A percentile compares a stretch with the other conserved stretches of the same genome.
phyloP scores from a whole-genome alignment of 2,113 vertebrate species.

The Zosterops japonicus region DNA sequence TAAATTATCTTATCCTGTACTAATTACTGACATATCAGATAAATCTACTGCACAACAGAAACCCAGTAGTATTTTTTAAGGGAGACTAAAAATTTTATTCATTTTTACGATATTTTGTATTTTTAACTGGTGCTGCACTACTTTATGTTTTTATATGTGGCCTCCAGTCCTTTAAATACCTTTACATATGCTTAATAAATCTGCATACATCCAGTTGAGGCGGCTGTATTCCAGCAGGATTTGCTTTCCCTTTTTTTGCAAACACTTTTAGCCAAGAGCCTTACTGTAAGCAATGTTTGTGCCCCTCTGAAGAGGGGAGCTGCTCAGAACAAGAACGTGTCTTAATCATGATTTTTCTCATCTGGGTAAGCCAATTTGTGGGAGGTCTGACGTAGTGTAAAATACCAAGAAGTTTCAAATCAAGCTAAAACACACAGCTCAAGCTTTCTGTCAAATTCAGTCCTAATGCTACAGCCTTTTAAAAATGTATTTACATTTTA shows the following conservation, averaged over 20 bases:
- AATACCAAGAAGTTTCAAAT: slow-evolving; percentile 2
- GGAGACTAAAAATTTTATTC: not conserved
- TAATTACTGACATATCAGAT: not conserved
- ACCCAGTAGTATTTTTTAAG: not conserved
- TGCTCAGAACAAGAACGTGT: slow-evolving; percentile 4
- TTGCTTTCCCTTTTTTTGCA: slow-evolving; percentile 10
- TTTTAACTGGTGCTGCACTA: not conserved
- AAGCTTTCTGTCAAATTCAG: not conserved
- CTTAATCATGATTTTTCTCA: slow-evolving; percentile 32
- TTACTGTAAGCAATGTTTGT: slow-evolving; percentile 19
- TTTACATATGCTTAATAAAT: not conserved
- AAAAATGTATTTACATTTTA: not conserved
- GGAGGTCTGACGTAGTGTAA: not conserved
- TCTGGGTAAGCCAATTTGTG: not conserved
- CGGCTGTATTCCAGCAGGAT: not conserved
- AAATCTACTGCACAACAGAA: not conserved
- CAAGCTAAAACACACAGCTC: not conserved
- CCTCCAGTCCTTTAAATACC: not conserved
- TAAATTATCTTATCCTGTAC: not conserved
- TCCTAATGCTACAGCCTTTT: not conserved
- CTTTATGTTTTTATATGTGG: not conserved
- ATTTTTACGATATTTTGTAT: not conserved
- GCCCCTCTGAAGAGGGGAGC: not conserved
- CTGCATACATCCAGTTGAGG: not conserved
- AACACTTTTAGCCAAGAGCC: not conserved